phyloP scores from a whole-genome alignment of 2,113 vertebrate species.

The Paramisgurnus dabryanus region DNA sequence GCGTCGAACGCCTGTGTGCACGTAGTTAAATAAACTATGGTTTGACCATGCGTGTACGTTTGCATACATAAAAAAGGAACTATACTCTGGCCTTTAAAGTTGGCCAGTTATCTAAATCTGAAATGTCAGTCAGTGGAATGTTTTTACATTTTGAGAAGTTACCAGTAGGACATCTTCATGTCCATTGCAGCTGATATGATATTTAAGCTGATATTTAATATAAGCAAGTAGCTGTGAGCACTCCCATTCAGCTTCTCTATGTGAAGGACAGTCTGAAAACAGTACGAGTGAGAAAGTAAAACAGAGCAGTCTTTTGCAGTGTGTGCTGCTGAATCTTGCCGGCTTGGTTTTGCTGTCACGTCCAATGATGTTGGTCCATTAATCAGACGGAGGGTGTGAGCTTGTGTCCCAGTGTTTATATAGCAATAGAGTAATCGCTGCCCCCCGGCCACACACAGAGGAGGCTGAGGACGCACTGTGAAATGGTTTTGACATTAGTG shows the following conservation, averaged over 20 bases:
- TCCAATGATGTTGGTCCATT: constrained; percentile 68
- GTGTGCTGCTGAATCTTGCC: constrained; percentile 60
- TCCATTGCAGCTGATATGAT: neutral
- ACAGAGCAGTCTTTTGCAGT: constrained; percentile 53
- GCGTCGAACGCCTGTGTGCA: too few species aligned
- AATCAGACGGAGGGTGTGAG: constrained; percentile 65
- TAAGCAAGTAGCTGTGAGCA: neutral
- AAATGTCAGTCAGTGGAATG: too few species aligned
- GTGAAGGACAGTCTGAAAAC: neutral
- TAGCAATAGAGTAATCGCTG: constrained; percentile 66
- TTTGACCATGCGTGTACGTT: too few species aligned
- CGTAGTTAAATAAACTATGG: too few species aligned
- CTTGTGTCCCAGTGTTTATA: constrained; percentile 69
- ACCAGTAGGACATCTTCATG: neutral
- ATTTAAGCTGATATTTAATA: neutral
- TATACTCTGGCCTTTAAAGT: too few species aligned
- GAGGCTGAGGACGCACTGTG: constrained; percentile 72
- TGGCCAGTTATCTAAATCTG: too few species aligned
- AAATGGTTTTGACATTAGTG: constrained; percentile 75
- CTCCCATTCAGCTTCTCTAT: neutral
- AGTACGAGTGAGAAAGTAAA: constrained; percentile 10
- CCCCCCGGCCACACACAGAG: constrained; percentile 64
- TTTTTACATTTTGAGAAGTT: neutral
- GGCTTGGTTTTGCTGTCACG: constrained; percentile 65
- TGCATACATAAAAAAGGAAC: too few species aligned